Evolutionary conservation across 2,113 vertebrate species (phyloP).

Genomic region (Willisornis vidua): DNA sequence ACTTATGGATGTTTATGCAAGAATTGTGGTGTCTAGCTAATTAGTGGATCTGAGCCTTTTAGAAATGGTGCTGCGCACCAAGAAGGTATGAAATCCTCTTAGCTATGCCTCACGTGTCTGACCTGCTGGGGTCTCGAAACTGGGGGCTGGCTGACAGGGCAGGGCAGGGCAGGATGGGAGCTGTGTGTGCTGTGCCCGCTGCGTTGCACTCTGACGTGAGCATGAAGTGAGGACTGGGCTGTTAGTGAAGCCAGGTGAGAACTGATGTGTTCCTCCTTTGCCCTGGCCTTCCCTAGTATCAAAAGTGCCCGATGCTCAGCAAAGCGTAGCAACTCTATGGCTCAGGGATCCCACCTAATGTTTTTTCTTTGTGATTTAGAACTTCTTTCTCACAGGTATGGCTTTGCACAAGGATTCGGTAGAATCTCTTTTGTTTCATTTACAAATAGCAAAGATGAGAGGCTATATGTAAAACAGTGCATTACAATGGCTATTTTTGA

Average conservation of each 20-base stretch:
- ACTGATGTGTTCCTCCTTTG: neutral
- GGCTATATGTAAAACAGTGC: neutral
- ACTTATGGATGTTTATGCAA: accelerated
- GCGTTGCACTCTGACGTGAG: accelerated
- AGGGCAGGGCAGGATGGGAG: neutral
- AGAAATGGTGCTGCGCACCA: neutral
- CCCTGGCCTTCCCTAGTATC: no score
- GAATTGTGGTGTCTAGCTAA: neutral
- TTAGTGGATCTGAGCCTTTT: neutral
- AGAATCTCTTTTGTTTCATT: neutral
- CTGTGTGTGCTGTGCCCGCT: neutral
- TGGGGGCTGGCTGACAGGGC: accelerated
- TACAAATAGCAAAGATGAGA: neutral
- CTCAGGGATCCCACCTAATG: neutral
- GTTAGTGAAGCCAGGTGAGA: neutral
- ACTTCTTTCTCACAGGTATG: neutral
- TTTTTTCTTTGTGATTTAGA: neutral
- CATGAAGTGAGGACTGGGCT: accelerated
- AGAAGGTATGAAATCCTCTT: neutral
- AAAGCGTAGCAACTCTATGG: neutral
- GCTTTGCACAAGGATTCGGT: neutral
- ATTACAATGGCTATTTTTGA: neutral
- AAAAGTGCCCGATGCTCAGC: neutral
- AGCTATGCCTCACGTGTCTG: neutral
- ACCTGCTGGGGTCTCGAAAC: neutral